Evolutionary conservation across 2,888 invertebrate genomes (phyloP), one percentile per base, ranked within the genome.

Genomic region (Hoplodrina ambigua): DNA sequence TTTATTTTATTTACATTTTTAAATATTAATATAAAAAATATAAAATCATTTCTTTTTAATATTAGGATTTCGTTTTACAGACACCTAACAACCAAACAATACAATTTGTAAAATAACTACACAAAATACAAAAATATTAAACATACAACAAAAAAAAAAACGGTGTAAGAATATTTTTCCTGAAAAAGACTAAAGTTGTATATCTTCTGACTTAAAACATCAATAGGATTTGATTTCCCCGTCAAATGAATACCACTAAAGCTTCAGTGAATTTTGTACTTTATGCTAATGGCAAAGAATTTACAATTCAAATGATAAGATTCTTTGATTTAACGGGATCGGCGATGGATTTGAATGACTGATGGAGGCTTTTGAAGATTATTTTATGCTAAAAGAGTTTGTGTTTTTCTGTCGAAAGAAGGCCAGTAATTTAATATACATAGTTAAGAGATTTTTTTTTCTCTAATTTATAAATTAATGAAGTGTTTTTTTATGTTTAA

Each of bases 241-340:
- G 57, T 73, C 75, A 85, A 83, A 81, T 72, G 67, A 75, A 83
- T 76, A 68, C 60, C 69, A 72, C 74, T 81, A 75, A 75, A 83
- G 75, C 74, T 70, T 46, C 79, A 75, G 54, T 73, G 84, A 75
- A 72, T 81, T 78, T 78, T 66, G 69, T 81, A 70, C 82, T 78
- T 84, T 85, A 85, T 85, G 79, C 59, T 79, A 83, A 83, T 79
- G 52, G 58, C 56, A 57, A 49, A 62, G 25, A 64, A 83, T 85
- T 81, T 81, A 75, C 84, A 83, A 85, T 85, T 83, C 79, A 83
- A 83, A 85, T 85, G 72, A 70, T 62, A 66, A 65, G 65, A 66
- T 73, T 73, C 81, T 83, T 75, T 78, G 64, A 79, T 80, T 82
- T 84, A 72, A 75, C 71, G 58, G 75, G 63, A 78, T 83, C 71